Evolutionary conservation across 1,140 invertebrate genomes (phyloP).

Genomic region (Nixonia krombeini): DNA sequence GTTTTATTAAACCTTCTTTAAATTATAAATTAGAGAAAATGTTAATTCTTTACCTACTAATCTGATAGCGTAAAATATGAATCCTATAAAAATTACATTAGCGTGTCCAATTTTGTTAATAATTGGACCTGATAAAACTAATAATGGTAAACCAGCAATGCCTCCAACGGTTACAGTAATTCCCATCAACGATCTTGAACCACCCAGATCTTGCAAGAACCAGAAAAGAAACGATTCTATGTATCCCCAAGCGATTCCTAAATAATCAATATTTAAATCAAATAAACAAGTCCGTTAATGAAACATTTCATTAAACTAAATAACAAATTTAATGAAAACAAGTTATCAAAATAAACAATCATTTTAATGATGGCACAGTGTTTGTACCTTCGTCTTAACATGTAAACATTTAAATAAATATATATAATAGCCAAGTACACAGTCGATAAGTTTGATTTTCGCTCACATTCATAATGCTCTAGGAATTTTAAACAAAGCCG

Average conservation of each 20-base stretch:
- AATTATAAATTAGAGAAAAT: too few relatives aligned
- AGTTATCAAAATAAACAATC: too few relatives aligned
- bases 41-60: conserved; percentile 82
- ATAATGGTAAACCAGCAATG: conserved; percentile 82
- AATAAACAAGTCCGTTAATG: conserved; percentile 2
- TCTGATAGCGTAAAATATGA: conserved; percentile 82
- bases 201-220: conserved; percentile 86
- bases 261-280: conserved; percentile 40
- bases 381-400: too few relatives aligned
- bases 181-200: conserved; percentile 85
- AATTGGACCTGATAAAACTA: conserved; percentile 84
- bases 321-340: too few relatives aligned
- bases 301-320: too few relatives aligned
- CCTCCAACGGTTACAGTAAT: conserved; percentile 87
- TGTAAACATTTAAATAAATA: too few relatives aligned
- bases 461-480: too few relatives aligned
- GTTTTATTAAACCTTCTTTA: too few relatives aligned
- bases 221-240: conserved; percentile 91
- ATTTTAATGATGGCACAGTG: too few relatives aligned
- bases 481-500: too few relatives aligned
- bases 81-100: conserved; percentile 86
- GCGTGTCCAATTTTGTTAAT: conserved; percentile 84
- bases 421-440: too few relatives aligned
- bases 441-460: too few relatives aligned
- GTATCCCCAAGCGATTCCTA: conserved; percentile 86